Base-by-base conservation (phyloP, 2,888 invertebrate species). In the Mantis religiosa region DNA sequence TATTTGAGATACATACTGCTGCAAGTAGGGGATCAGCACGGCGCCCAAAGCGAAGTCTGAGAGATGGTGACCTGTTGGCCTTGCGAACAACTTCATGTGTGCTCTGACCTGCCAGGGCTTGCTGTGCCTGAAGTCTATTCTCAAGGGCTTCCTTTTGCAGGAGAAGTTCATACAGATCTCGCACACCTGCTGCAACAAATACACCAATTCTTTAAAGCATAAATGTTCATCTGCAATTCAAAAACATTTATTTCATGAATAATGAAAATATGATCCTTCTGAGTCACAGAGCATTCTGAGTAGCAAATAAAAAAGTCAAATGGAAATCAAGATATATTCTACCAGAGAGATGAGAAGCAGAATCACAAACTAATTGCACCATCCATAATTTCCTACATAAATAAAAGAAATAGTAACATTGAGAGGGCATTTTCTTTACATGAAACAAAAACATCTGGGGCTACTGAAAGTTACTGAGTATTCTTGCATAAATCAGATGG, bases 1-100 rank as follows among this genome's bases (percentile, higher is more conserved):
- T 54, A 15, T 71, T 15, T 71, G 54, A 2, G 20, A 71, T 71
- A 71, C 54, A 71, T 71, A 71, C 54, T 71, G 54, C 90, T 89
- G 90, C n/a, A n/a, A 90, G 82, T 28, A 87, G 82, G 25, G 96
- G 96, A 93, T 96, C 96, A 54, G 96, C 96, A 90, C 97, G 95
- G 91, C 96, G 95, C 83, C 97, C 97, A 92, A 97, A 97, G 90
- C 97, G 95, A 89, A 97, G 94, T 28, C 97, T 95, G 83, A 97
- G 93, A 1, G 97, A 97, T 0, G 97, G 97, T 27, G 96, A 96
- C 90, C 97, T 94, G 91, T 96, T 96, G 7, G 97, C 96, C 93
- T 97, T 97, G 92, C 97, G 95, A 87, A 96, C 96, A 47, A 97
- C 95, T 92, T 96, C 95, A 92, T 97, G 97, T 82, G 88, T 89